These are phyloP conservation scores for Cistogaster globosa DNA, from an alignment of 2,888 invertebrate species.

Conservation along the genomic window DNA sequence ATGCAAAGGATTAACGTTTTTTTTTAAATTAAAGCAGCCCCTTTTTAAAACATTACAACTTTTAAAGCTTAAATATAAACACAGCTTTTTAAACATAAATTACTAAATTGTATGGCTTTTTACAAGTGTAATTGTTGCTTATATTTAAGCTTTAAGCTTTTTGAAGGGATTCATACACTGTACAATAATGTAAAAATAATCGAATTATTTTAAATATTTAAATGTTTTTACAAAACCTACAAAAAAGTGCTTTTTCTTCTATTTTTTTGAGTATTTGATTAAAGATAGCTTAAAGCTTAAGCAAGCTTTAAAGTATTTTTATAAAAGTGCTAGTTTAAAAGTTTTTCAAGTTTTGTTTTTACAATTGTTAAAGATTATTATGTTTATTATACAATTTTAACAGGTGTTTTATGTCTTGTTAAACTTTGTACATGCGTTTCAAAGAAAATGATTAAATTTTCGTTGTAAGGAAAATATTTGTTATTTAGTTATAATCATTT, in stretches of 20 bases:
- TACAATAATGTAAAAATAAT: no score
- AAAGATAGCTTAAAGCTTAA: constrained; percentile 45
- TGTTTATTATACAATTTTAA: constrained; percentile 54
- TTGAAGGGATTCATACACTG: not conserved
- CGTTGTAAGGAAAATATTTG: constrained; percentile 52
- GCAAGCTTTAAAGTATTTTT: constrained; percentile 44
- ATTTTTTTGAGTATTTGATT: no score
- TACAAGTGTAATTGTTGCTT: constrained; percentile 45
- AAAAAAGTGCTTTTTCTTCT: constrained; percentile 30
- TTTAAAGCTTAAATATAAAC: constrained; percentile 35
- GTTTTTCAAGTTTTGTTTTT: constrained; percentile 1
- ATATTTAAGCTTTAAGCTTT: constrained; percentile 43
- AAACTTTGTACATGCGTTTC: constrained; percentile 67
- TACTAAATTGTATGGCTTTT: constrained; percentile 47
- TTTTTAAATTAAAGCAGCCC: not conserved
- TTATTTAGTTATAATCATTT: constrained; percentile 25
- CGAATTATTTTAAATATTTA: no score
- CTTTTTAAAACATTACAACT: not conserved
- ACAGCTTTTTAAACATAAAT: constrained; percentile 32
- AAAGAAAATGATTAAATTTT: constrained; percentile 45
- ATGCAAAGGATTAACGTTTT: constrained; percentile 22
- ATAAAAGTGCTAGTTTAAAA: constrained; percentile 11
- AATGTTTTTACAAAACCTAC: not conserved
- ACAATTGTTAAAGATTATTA: constrained; percentile 10
- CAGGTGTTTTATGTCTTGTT: constrained; percentile 50